Base-by-base conservation (phyloP, 2,888 invertebrate genomes). In the Apeira syringaria region DNA sequence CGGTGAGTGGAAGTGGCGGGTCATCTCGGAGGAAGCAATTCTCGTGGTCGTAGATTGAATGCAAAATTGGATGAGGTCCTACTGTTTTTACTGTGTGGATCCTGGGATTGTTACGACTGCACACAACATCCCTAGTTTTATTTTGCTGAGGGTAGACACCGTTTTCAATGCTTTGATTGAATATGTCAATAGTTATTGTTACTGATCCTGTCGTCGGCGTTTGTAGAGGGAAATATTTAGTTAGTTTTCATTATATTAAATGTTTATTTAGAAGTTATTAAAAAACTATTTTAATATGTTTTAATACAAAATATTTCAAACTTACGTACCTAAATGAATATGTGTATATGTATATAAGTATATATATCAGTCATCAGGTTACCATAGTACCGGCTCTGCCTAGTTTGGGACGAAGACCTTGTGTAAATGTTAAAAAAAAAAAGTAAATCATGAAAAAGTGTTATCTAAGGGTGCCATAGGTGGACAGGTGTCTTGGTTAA, bases 51-150 rank as follows among this genome's bases (percentile, higher is more conserved):
- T 84, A 87, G 86, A 87, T 87, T 88, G 86, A 86, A 88, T 88
- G 87, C 86, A 87, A 86, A 88, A 88, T 88, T 88, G 87, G 88
- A 88, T 83, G 87, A 86, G 83, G 80, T 79, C 81, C 79, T 72
- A 79, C 77, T 80, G 82, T 83, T 85, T 85, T 84, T 84, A 84
- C 80, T 82, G 78, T 84, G 77, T 79, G 77, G 76, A 74, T 73
- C 76, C 66, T 64, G 68, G 66, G 67, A 75, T 80, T 69, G 80
- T 75, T 77, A 76, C 69, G 45, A 46, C 73, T 61, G 64, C 66
- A 39, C 34, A 45, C 65, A 66, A 69, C 68, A 74, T 62, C 63
- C 67, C 70, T 68, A 63, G 70, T 80, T 83, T 83, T 84, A 83
- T 86, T 78, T 80, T 71, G 75, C 72, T 66, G 69, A 66, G 74